These are phyloP conservation scores for Zaprionus vittiger DNA, from an alignment of 1,140 invertebrate species.

Conservation along the genomic window DNA sequence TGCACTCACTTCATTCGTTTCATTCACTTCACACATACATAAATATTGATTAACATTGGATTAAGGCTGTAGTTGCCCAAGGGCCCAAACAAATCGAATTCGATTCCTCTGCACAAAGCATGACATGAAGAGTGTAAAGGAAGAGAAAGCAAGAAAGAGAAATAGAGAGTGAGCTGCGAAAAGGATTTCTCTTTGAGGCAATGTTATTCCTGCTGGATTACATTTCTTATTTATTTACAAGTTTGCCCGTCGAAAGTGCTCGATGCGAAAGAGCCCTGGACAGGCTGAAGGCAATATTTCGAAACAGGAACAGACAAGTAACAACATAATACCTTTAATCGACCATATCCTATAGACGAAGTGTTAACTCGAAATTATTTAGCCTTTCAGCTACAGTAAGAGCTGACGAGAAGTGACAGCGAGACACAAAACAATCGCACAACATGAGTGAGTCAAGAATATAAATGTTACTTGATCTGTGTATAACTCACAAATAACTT, in stretches of 20 bases:
- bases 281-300: background rate
- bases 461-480: too few species aligned
- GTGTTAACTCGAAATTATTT: background rate
- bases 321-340: background rate
- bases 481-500: too few species aligned
- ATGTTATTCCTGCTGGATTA: constrained; percentile 1
- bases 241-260: background rate
- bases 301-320: background rate
- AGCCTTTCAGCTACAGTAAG: background rate
- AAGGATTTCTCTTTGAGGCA: constrained; percentile 8
- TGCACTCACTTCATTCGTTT: constrained; percentile 10
- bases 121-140: background rate
- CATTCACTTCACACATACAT: constrained; percentile 5
- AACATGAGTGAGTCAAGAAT: too few species aligned
- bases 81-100: background rate
- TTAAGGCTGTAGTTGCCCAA: background rate
- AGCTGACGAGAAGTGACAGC: background rate
- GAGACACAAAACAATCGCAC: background rate
- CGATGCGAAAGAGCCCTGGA: background rate
- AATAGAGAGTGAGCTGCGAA: background rate
- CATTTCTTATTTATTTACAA: constrained; percentile 3
- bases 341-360: background rate
- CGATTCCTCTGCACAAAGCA: background rate
- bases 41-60: constrained; percentile 28
- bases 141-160: background rate